Conservation (phyloP, 2,888 invertebrate genomes). For the Gastracanthus pulcherrimus region DNA sequence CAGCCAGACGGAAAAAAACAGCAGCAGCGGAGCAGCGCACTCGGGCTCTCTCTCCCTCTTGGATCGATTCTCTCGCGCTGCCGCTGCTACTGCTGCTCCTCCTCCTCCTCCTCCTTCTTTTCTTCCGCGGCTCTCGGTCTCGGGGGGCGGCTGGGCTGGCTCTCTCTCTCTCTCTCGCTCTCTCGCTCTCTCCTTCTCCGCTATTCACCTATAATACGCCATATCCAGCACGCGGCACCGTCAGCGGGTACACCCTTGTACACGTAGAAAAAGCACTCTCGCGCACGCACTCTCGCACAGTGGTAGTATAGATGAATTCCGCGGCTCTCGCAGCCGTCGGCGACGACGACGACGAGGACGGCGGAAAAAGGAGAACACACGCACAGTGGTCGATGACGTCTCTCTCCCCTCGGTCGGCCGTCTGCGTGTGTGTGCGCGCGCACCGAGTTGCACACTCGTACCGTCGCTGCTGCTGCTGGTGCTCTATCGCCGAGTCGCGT, state of each 20-base stretch:
- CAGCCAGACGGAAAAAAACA: conserved; percentile 43
- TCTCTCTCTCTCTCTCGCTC: no score
- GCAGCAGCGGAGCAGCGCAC: conserved; percentile 41
- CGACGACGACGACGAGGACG: not conserved
- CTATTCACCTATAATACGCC: no score
- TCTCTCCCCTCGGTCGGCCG: no score
- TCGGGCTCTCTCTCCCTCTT: conserved; percentile 73
- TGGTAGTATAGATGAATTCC: no score
- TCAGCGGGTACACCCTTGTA: no score
- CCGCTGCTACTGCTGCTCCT: not conserved
- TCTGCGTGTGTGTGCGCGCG: not conserved
- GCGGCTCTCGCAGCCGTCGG: no score
- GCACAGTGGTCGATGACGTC: conserved; percentile 39
- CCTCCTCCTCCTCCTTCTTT: not conserved
- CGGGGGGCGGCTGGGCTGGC: no score
- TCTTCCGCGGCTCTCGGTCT: no score
- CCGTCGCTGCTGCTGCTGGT: not conserved
- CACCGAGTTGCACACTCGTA: not conserved
- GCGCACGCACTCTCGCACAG: not conserved
- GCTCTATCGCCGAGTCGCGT: not conserved
- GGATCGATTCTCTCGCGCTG: not conserved
- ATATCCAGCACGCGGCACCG: no score
- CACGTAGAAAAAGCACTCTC: conserved; percentile 4
- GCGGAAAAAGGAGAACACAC: conserved; percentile 23
- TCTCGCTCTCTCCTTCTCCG: no score